These are phyloP conservation scores for Cataglyphis rosenhaueri DNA, from an alignment of 2,888 invertebrate species.

Conservation along the genomic window DNA sequence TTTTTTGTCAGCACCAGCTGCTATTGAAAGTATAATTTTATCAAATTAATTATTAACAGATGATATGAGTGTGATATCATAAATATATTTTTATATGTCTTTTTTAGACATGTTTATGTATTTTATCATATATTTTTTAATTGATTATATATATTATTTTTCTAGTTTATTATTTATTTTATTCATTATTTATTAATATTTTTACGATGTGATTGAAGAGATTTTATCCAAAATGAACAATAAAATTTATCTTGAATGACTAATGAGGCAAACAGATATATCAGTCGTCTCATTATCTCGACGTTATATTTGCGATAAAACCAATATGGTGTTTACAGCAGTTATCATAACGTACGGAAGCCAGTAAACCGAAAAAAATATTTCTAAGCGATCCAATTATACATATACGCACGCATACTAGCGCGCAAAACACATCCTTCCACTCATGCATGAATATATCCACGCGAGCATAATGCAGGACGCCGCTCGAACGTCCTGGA, in stretches of 20 bases:
- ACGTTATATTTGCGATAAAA: not conserved
- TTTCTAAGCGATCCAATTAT: constrained; percentile 70
- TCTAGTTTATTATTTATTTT: not conserved
- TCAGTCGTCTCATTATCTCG: constrained; percentile 12
- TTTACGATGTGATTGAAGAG: not conserved
- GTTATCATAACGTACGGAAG: constrained; percentile 29
- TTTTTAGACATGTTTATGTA: not conserved
- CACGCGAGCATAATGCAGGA: constrained; percentile 67
- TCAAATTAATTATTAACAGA: not conserved
- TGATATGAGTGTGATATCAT: not conserved
- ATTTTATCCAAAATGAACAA: not conserved
- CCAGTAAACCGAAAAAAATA: constrained; percentile 59
- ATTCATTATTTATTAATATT: not conserved
- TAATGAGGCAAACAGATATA: not conserved
- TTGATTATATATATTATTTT: not conserved
- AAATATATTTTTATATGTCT: not conserved
- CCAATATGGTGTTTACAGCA: not conserved
- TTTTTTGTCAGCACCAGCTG: not conserved
- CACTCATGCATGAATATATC: constrained; percentile 53
- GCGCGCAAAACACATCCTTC: constrained; percentile 59
- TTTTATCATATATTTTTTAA: not conserved
- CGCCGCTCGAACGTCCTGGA: constrained; percentile 61
- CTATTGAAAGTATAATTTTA: not conserved
- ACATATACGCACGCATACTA: constrained; percentile 60
- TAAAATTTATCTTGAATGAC: not conserved